Evolutionary conservation across 2,113 vertebrate species (phyloP).

Genomic region (Paracanthobrama guichenoti): DNA sequence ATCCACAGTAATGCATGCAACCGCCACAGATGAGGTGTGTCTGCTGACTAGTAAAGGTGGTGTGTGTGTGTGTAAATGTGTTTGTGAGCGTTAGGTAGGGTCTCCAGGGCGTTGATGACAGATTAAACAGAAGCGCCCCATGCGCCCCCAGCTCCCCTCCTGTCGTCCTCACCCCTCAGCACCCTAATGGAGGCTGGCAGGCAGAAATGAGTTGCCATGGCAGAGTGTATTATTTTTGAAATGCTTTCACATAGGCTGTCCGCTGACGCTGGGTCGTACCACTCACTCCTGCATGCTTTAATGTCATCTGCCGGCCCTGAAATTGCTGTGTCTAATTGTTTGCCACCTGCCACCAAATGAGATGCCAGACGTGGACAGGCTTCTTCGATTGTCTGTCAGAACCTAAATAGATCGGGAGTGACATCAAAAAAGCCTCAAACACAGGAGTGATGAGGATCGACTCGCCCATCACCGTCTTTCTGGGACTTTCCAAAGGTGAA

Average conservation of each 20-base stretch:
- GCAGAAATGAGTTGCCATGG: slow-evolving; percentile 95
- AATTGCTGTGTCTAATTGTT: slow-evolving; percentile 99
- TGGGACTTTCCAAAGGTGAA: slow-evolving; percentile 77
- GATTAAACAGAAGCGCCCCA: slow-evolving; percentile 97
- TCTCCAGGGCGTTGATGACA: slow-evolving; percentile 93
- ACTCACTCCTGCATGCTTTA: slow-evolving; percentile 94
- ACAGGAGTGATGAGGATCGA: slow-evolving; percentile 56
- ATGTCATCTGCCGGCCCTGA: slow-evolving; percentile 87
- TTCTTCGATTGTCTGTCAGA: slow-evolving; percentile 92
- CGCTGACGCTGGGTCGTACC: slow-evolving; percentile 84
- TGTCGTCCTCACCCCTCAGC: slow-evolving; percentile 91
- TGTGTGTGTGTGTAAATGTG: slow-evolving; percentile 26
- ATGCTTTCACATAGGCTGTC: slow-evolving; percentile 98
- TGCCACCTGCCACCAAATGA: slow-evolving; percentile 99
- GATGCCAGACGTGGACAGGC: slow-evolving; percentile 89
- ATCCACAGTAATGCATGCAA: slow-evolving; percentile 78
- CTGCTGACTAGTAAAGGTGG: slow-evolving; percentile 82
- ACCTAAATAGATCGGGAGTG: slow-evolving; percentile 87
- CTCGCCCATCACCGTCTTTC: slow-evolving; percentile 71
- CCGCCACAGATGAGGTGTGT: slow-evolving; percentile 84
- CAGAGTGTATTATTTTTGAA: slow-evolving; percentile 99
- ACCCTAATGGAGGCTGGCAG: slow-evolving; percentile 95
- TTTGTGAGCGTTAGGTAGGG: slow-evolving; percentile 67
- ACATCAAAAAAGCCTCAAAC: slow-evolving; percentile 87
- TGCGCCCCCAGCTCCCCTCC: slow-evolving; percentile 79